Evolutionary conservation across 2,888 invertebrate genomes (phyloP), one percentile per base, ranked within the genome.

Genomic region (Copidosoma aretas): DNA sequence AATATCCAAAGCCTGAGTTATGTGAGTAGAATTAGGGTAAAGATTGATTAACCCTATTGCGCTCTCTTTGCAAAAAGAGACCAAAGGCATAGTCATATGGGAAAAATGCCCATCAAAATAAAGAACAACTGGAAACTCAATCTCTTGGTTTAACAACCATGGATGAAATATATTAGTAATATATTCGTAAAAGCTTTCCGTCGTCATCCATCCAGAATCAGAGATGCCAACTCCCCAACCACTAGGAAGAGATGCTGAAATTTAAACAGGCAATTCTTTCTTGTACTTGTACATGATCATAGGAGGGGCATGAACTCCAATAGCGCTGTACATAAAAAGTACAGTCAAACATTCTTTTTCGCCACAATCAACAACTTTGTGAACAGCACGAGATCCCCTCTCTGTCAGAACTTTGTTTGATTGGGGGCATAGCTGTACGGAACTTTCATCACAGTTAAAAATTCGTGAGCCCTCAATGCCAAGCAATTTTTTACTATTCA

Each of bases 201-300:
- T 73, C 12, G 79, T 84, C 83, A 82, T 86, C 85, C 84, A 84
- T 12, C 84, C 84, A 61, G 72, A 79, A n/a, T 84, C 83, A 3
- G 82, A 81, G 68, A 77, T 80, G 67, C 83, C 84, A 43, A 82
- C 65, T 54, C 78, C 78, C 83, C 83, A 85, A 17, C 72, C 76
- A 71, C 73, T 62, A 60, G 81, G 80, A 57, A 82, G 74, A 54
- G 70, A 74, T 54, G 67, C 56, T 12, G 72, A 71, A 41, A 80
- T 67, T 60, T 67, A 65, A 61, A 68, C 60, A n/a, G 80, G 80
- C 22, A 81, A 73, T 54, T 51, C 19, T 19, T 19, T 19, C 32
- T 32, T 32, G 32, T 32, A 32, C 4, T 32, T 32, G 32, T 32
- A 81, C 39, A 82, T 72, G 22, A 79, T 60, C 75, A 79, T 76